Evolutionary conservation across 2,113 vertebrate species (phyloP).

Genomic region (Thinocorus orbignyianus): DNA sequence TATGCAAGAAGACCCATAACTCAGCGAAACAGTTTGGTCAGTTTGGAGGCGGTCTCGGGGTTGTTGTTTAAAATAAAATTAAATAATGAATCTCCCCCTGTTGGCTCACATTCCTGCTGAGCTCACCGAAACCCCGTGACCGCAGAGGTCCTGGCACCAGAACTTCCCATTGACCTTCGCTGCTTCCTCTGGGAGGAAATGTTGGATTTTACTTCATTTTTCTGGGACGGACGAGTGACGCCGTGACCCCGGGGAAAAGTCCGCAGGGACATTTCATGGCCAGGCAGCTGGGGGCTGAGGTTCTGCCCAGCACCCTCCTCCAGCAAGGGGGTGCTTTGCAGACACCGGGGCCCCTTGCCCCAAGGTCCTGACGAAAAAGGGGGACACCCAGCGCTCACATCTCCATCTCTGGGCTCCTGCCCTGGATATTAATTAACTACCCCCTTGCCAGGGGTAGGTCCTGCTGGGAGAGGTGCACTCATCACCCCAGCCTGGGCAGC

Average conservation of each 20-base stretch:
- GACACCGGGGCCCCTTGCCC: fast-evolving
- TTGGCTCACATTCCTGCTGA: neutral
- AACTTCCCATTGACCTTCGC: neutral
- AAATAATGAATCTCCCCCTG: neutral
- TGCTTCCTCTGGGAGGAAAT: slow-evolving; percentile 21
- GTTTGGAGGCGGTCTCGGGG: neutral
- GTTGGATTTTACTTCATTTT: neutral
- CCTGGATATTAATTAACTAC: neutral
- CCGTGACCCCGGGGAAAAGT: neutral
- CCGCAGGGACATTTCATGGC: neutral
- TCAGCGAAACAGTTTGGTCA: neutral
- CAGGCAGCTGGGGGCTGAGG: neutral
- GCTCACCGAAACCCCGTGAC: neutral
- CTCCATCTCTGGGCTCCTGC: neutral
- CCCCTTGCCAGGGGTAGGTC: too few relatives aligned
- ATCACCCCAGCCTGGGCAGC: neutral
- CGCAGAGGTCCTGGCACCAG: neutral
- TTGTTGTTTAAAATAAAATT: neutral
- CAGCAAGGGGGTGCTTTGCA: neutral
- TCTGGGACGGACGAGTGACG: neutral
- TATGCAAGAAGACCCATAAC: neutral
- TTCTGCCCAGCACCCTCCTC: neutral
- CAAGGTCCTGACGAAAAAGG: fast-evolving
- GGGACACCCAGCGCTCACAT: fast-evolving
- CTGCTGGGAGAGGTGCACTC: neutral